phyloP scores from a whole-genome alignment of 1,140 invertebrate species.

The Drosophila ambigua region DNA sequence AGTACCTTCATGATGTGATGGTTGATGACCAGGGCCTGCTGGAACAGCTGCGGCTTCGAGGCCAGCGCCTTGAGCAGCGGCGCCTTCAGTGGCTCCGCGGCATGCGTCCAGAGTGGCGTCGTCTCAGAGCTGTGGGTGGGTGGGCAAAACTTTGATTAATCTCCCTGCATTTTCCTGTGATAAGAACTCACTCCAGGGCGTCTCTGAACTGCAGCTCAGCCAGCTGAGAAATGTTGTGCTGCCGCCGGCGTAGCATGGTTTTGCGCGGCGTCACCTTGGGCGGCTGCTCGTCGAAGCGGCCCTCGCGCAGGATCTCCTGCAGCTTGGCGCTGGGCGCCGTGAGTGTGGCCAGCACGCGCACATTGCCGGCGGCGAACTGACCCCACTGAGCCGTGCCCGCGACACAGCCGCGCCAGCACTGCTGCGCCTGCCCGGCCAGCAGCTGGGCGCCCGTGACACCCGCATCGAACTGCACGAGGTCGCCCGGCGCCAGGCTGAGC shows the following conservation, averaged over 20 bases:
- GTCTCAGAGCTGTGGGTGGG: conserved; percentile 39
- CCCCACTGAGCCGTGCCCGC: conserved; percentile 90
- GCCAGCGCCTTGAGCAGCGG: conserved; percentile 93
- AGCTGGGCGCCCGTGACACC: conserved; percentile 89
- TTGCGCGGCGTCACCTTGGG: conserved; percentile 32
- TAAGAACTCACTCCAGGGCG: conserved; percentile 57
- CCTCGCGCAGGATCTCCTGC: conserved; percentile 86
- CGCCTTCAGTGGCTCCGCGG: conserved; percentile 92
- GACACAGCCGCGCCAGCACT: conserved; percentile 90
- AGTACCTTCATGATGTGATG: conserved; percentile 92
- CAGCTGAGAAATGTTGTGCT: conserved; percentile 93
- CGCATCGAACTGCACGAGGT: conserved; percentile 92
- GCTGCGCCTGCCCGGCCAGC: conserved; percentile 85
- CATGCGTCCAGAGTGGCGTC: conserved; percentile 92
- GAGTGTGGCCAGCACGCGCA: conserved; percentile 94
- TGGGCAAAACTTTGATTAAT: neutral
- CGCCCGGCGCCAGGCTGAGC: conserved; percentile 91
- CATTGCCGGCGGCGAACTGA: conserved; percentile 93
- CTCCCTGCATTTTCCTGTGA: fast-evolving
- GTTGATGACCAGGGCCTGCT: conserved; percentile 90
- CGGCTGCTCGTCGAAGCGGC: conserved; percentile 37
- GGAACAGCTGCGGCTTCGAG: conserved; percentile 89
- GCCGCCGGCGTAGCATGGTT: conserved; percentile 86
- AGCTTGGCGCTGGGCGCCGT: conserved; percentile 88
- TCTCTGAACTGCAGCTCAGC: conserved; percentile 92